Percentiles rank a stretch among this genome's conserved stretches.
These are phyloP conservation scores for Urocolius indicus DNA, from an alignment of 2,113 vertebrate species.

Conservation along the genomic window DNA sequence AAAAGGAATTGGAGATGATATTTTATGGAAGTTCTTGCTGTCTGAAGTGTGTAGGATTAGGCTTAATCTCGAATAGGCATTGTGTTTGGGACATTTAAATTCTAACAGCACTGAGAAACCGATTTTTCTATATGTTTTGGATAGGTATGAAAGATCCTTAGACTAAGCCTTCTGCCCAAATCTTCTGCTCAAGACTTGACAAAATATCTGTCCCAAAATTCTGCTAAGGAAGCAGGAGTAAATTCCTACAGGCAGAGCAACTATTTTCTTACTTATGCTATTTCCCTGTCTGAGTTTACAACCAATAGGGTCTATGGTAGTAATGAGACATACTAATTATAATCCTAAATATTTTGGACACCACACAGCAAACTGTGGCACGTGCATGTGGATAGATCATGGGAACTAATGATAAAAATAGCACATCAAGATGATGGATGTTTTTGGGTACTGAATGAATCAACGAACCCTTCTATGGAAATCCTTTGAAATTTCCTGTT, in stretches of 20 bases:
- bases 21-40: neutral
- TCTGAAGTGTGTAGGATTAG: neutral
- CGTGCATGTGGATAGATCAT: neutral
- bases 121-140: neutral
- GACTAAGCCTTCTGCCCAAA: neutral
- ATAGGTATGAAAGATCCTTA: neutral
- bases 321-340: neutral
- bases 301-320: no score
- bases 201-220: neutral
- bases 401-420: neutral
- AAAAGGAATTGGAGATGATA: neutral
- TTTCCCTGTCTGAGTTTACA: neutral
- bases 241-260: neutral
- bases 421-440: neutral
- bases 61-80: neutral
- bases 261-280: neutral
- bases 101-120: neutral
- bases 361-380: neutral
- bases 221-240: neutral
- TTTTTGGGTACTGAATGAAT: neutral
- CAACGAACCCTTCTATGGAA: neutral
- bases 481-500: neutral
- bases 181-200: neutral
- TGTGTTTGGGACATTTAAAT: neutral
- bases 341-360: neutral